A percentile compares a stretch with the other conserved stretches of the same genome.
phyloP scores from a whole-genome alignment of 2,888 invertebrate species.

The Volucella inanis region DNA sequence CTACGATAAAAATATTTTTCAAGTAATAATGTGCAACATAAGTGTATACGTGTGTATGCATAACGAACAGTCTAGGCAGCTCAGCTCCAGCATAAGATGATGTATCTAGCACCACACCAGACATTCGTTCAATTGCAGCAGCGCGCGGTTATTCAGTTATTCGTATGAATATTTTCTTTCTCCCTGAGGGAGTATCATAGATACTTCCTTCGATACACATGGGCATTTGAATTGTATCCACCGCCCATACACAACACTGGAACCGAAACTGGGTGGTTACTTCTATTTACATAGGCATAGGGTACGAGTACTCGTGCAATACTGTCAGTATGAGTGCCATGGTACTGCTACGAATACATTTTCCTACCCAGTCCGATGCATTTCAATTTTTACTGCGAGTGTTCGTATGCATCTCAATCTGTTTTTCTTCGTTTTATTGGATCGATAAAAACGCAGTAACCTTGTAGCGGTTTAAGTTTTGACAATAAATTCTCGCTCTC shows the following conservation, averaged over 20 bases:
- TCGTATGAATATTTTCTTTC: conserved; percentile 7
- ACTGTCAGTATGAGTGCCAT: no score
- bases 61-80: conserved; percentile 4
- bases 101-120: not conserved
- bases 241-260: not conserved
- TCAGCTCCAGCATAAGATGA: conserved; percentile 1
- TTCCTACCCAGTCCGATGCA: not conserved
- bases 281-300: no score
- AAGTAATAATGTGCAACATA: conserved; percentile 55
- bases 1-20: conserved; percentile 61
- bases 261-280: no score
- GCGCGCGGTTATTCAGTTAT: conserved; percentile 15
- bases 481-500: conserved; percentile 37
- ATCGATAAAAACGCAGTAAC: conserved; percentile 54
- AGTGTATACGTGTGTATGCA: conserved; percentile 10
- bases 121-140: conserved; percentile 37
- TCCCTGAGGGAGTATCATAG: conserved; percentile 48
- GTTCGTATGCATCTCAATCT: conserved; percentile 40
- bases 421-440: conserved; percentile 28
- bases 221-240: conserved; percentile 9
- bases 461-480: conserved; percentile 44
- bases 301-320: no score
- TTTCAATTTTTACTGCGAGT: conserved; percentile 4
- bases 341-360: no score
- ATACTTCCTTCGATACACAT: conserved; percentile 10